phyloP scores from a whole-genome alignment of 2,113 vertebrate species.

The Cnemophilus loriae region DNA sequence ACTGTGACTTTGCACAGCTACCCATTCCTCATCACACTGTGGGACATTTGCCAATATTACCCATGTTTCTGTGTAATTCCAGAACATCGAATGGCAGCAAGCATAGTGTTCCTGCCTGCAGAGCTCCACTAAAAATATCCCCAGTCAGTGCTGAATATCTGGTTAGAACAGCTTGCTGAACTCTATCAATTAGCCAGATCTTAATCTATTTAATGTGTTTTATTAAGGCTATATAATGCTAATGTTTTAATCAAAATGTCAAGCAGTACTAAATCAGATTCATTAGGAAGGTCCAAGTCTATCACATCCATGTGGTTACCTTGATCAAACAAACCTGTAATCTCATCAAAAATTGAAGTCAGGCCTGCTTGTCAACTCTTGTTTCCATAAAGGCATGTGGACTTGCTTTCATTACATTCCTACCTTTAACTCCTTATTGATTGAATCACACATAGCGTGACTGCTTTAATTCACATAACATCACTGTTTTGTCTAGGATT shows the following conservation, averaged over 20 bases:
- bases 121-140: slow-evolving; percentile 57
- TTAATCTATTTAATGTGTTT: slow-evolving; percentile 68
- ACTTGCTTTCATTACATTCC: slow-evolving; percentile 18
- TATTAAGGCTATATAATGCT: slow-evolving; percentile 62
- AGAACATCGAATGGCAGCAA: slow-evolving; percentile 28
- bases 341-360: slow-evolving; percentile 52
- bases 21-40: neutral
- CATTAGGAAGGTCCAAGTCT: slow-evolving; percentile 57
- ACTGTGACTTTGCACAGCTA: neutral
- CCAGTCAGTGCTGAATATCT: slow-evolving; percentile 25
- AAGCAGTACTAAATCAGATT: slow-evolving; percentile 61
- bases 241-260: slow-evolving; percentile 69
- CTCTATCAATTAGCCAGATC: slow-evolving; percentile 64
- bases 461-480: slow-evolving; percentile 12
- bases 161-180: slow-evolving; percentile 60
- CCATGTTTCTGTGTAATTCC: slow-evolving; percentile 18
- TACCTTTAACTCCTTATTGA: slow-evolving; percentile 13
- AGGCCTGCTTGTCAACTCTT: slow-evolving; percentile 51
- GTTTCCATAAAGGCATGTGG: slow-evolving; percentile 33
- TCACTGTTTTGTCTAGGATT: neutral
- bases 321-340: slow-evolving; percentile 64
- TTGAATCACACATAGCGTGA: neutral
- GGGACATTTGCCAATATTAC: neutral
- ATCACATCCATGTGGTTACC: slow-evolving; percentile 54
- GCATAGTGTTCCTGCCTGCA: slow-evolving; percentile 14